Evolutionary conservation across 1,140 invertebrate genomes (phyloP), one percentile per base, ranked within the genome.

Genomic region (Camponotus vicinus): DNA sequence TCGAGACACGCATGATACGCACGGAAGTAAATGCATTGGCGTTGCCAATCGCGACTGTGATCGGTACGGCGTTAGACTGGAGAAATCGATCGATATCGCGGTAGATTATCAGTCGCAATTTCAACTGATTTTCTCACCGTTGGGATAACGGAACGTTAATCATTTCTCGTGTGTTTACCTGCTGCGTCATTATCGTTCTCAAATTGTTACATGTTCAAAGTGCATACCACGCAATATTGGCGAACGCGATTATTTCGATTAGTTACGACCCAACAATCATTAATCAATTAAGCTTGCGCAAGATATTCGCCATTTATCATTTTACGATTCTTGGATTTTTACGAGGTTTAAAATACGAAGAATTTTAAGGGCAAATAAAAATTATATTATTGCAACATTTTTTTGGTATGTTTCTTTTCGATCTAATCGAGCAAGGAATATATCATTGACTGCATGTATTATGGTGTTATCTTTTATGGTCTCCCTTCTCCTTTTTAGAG

Each of bases 381-480:
- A 45, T 27, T 71, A 57, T 42, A 69, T 32, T 70, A 55, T 8
- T 11, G 7, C 15, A 32, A 52, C 15, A 70, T 40, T 49, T 42
- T 18, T 52, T 27, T 64, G 13, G 45, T 63, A 55, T n/a, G 45
- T 80, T 73, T 15, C 11, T 59, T 52, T 40, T 6, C 37, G 21
- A 82, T 82, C 27, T 59, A 18, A 11, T 37, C 40, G 67, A 45
- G 21, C 34, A 45, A 80, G 67, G 59, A 34, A 37, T 71, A 37
- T 71, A 40, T 42, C 32, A 71, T 71, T 67, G 70, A 67, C 70
- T 87, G 86, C 67, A 75, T 34, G 40, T 70, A 83, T 18, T 34
- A 27, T 27, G 27, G 45, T 13, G 64, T 82, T 89, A 40, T 85
- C 75, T 89, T 86, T 89, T 89, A 89, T 70, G 69, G 69, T 57